These are phyloP conservation scores for Heliconius ethilla DNA, from an alignment of 2,888 invertebrate species.

Conservation along the genomic window DNA sequence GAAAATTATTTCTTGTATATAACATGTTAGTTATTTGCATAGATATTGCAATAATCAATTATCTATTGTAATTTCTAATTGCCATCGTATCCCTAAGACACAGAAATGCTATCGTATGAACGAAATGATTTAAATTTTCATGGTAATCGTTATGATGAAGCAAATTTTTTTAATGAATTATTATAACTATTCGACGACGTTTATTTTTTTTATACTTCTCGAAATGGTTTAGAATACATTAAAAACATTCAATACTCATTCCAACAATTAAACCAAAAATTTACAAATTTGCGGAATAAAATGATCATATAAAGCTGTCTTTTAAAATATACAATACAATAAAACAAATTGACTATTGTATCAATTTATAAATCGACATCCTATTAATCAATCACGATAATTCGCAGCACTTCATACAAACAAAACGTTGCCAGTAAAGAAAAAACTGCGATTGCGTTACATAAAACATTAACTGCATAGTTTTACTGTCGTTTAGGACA, in stretches of 20 bases:
- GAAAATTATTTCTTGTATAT: slow-evolving; percentile 5
- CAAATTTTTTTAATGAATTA: too few species aligned
- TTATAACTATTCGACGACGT: too few species aligned
- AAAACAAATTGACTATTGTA: too few species aligned
- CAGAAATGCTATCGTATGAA: slow-evolving; percentile 7
- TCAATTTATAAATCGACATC: neutral
- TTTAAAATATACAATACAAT: neutral
- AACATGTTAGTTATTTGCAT: neutral
- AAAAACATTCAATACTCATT: too few species aligned
- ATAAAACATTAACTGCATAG: slow-evolving; percentile 20
- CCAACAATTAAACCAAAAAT: too few species aligned
- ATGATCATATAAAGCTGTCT: too few species aligned
- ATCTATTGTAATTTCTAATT: slow-evolving; percentile 17
- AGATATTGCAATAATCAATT: slow-evolving; percentile 2
- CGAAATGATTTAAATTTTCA: neutral
- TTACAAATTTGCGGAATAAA: too few species aligned
- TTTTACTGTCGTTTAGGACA: slow-evolving; percentile 46
- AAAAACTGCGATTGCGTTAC: neutral
- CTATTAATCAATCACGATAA: neutral
- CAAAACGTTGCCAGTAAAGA: neutral
- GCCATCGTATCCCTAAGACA: neutral
- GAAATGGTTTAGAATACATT: too few species aligned
- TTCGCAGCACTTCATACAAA: neutral
- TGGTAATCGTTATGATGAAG: too few species aligned
- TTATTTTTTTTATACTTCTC: too few species aligned